Evolutionary conservation across 2,113 vertebrate genomes (phyloP), one percentile per base, ranked within the genome.

Genomic region (Sterna hirundo): DNA sequence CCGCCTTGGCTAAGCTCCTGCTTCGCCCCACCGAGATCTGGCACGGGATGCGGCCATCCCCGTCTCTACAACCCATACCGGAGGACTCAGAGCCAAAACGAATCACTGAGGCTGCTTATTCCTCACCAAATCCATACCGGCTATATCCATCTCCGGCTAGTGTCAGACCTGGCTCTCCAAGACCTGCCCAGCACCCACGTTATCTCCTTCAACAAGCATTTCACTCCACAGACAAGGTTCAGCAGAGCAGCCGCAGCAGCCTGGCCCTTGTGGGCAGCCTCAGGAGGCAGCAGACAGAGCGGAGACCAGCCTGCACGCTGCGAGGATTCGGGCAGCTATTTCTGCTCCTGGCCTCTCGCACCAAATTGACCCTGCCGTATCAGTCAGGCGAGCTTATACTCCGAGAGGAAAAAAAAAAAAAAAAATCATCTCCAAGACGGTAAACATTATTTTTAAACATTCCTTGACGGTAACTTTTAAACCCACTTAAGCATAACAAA

Each of bases 401-500:
- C 72, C 5, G 49, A 55, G 9, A 86, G 29, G 7, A 44, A 42
- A 42, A 40, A 42, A 42, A 57, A 47, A 79, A 91, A 83, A 20
- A 57, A 66, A 55, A 85, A 74, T 23, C 80, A 88, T 9, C 90
- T 75, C 60, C 36, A 32, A n/a, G 83, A 85, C 4, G 23, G 74
- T 40, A 88, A 96, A 93, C 25, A 52, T 64, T 69, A 51, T 65
- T 78, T 86, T 78, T n/a, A 72, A 88, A 40, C 55, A 83, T 83
- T 82, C 76, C 75, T 81, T 54, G 69, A 82, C 1, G 4, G 75
- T 23, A 85, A 80, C 69, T 82, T 93, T 94, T 60, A 91, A 93
- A 93, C 20, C 65, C 76, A 78, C 40, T 85, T 78, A n/a, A 60
- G 79, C 87, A 94, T n/a, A 90, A 94, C 58, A 84, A 81, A 80